phyloP scores from a whole-genome alignment of 2,888 invertebrate genomes.

The Drymonia ruficornis region DNA sequence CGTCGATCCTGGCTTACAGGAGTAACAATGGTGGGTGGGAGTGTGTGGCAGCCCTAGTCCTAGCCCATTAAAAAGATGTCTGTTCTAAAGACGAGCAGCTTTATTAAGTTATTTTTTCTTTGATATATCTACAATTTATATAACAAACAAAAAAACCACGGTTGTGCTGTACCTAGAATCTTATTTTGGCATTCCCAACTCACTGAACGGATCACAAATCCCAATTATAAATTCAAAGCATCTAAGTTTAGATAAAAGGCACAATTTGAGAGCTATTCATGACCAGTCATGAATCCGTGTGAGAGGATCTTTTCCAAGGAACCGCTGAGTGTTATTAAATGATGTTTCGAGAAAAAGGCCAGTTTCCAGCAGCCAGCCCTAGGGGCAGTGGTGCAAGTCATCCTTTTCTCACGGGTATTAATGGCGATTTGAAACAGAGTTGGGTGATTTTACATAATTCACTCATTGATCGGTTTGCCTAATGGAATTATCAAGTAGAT shows the following conservation, averaged over 20 bases:
- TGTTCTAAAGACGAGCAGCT: too few species aligned
- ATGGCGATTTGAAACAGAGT: constrained; percentile 65
- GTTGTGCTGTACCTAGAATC: too few species aligned
- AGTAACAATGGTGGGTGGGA: too few species aligned
- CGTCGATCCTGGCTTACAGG: too few species aligned
- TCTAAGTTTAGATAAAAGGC: background rate
- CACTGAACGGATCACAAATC: background rate
- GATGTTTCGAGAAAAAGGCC: constrained; percentile 44
- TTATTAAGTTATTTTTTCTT: too few species aligned
- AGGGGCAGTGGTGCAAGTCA: constrained; percentile 44
- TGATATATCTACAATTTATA: too few species aligned
- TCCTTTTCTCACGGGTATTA: constrained; percentile 70
- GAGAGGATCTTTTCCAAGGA: background rate
- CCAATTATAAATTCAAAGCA: background rate
- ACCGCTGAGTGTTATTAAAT: constrained; percentile 41
- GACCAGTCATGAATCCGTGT: background rate
- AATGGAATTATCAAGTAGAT: constrained; percentile 56
- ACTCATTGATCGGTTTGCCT: constrained; percentile 53
- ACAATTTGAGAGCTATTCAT: background rate
- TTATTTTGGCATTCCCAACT: background rate
- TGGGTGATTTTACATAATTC: constrained; percentile 67
- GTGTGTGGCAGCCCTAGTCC: too few species aligned
- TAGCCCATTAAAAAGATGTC: too few species aligned
- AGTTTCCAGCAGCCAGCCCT: constrained; percentile 34
- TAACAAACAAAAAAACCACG: too few species aligned